Base-by-base conservation (phyloP, 1,140 invertebrate species). In the Sitodiplosis mosellana region DNA sequence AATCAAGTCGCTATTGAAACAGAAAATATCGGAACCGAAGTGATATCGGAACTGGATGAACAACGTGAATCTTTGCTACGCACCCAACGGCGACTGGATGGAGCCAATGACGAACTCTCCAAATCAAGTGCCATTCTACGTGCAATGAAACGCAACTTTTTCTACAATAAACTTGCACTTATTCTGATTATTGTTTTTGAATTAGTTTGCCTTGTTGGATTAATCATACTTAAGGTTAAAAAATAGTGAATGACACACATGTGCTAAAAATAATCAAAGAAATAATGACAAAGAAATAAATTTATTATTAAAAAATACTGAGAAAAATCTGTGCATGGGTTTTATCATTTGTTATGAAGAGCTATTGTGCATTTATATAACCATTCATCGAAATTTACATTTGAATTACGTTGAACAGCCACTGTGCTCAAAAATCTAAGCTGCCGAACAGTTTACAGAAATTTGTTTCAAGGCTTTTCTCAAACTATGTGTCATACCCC, bases 1-100 rank as follows among this genome's bases (percentile, higher is more conserved):
- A 78, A 82, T 51, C 74, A 75, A 54, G 70, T 83, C 43, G 81
- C 85, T 12, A 69, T 76, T 8, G 83, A 88, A 60, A 86, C 81
- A 0, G 86, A 88, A 63, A 70, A 76, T 55, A 73, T 87, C 52
- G 85, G 83, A 1, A 77, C 74, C 3, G 80, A 82, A 59, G 81
- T 85, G 7, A 54, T 64, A 8, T 54, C 55, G 0, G 69, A 71
- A 43, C 53, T 72, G 34, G 59, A 55, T 8, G 59, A 64, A 19
- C 69, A 71, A 52, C 53, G 70, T 18, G 69, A 71, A 54, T 59
- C 69, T 6, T 46, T 72, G 21, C 48, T 72, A 12, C 55, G 69
- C 21, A 64, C 66, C 11, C 64, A 63, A n/a, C 55, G 58, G 10
- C 57, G 69, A 2, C 52, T 72, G 12, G 62, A 68, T 36, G 61